A percentile compares a stretch with the other conserved stretches of the same genome.
Evolutionary conservation across 2,113 vertebrate genomes (phyloP).

Genomic region (Mirza zaza): DNA sequence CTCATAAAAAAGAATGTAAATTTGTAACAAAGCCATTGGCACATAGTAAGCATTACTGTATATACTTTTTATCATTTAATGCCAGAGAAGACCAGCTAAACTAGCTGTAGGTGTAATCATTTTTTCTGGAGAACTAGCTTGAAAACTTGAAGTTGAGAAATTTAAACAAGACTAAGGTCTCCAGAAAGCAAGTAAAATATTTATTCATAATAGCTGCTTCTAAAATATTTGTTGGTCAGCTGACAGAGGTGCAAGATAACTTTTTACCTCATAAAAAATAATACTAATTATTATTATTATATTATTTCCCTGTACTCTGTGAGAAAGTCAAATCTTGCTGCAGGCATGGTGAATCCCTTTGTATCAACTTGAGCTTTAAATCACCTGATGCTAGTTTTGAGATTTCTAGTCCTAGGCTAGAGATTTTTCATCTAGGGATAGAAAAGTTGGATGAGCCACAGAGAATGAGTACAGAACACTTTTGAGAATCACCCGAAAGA

Average conservation of each 20-base stretch:
- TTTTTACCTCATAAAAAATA: not conserved
- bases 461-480: not conserved
- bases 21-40: not conserved
- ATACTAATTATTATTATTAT: not conserved
- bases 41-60: not conserved
- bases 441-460: not conserved
- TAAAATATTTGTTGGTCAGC: not conserved
- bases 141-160: not conserved
- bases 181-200: not conserved
- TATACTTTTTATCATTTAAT: not conserved
- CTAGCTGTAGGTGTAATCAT: not conserved
- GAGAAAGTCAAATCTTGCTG: not conserved
- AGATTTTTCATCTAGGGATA: not conserved
- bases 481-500: not conserved
- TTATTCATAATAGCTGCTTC: not conserved
- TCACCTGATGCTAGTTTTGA: not conserved
- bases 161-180: not conserved
- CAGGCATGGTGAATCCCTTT: not conserved
- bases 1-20: not conserved
- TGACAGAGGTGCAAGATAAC: not conserved
- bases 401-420: not conserved
- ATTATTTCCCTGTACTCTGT: not conserved
- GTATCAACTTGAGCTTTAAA: not conserved
- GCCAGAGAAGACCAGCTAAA: not conserved
- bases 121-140: not conserved